These are phyloP conservation scores for Gorsachius goisagi DNA, from an alignment of 2,113 vertebrate species.

Conservation along the genomic window DNA sequence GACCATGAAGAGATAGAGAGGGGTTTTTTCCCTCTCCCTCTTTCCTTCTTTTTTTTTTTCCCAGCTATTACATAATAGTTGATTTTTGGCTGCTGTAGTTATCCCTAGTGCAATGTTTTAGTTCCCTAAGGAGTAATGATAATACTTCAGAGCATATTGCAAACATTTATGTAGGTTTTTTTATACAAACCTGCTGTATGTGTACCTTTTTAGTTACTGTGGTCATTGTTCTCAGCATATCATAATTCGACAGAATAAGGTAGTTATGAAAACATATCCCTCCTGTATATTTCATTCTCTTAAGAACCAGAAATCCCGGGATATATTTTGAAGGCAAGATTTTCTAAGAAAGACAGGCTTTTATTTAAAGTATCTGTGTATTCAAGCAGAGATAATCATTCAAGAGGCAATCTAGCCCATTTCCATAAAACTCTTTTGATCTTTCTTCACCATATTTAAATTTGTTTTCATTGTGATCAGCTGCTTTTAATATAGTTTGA, in stretches of 20 bases:
- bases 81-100: constrained; percentile 7
- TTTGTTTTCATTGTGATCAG: not conserved
- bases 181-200: not conserved
- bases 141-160: not conserved
- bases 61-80: not conserved
- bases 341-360: not conserved
- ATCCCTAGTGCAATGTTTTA: not conserved
- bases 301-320: not conserved
- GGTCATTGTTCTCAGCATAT: not conserved
- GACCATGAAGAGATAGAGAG: not conserved
- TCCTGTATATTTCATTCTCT: not conserved
- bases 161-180: not conserved
- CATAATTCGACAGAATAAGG: not conserved
- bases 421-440: not conserved
- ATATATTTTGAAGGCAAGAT: not conserved
- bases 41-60: not conserved
- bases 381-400: not conserved
- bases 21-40: fast-evolving
- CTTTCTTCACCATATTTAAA: not conserved
- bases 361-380: not conserved
- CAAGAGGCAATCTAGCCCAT: not conserved
- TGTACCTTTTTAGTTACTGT: not conserved
- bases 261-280: not conserved
- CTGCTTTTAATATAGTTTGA: not conserved
- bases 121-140: not conserved